These are phyloP conservation scores for Beris chalybata DNA, from an alignment of 2,888 invertebrate genomes.

Conservation along the genomic window DNA sequence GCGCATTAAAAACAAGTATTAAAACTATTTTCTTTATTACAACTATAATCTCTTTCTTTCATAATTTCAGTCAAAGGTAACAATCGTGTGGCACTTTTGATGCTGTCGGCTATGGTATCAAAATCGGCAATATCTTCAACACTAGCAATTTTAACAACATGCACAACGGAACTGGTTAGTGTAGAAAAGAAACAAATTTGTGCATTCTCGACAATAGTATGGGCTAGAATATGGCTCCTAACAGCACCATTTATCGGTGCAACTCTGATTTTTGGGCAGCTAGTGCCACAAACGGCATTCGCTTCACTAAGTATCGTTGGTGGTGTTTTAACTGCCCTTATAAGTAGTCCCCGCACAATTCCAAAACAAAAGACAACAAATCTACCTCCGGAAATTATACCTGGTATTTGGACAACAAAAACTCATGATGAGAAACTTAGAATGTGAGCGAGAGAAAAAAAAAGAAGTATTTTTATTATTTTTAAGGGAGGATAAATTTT, in stretches of 20 bases:
- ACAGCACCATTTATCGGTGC: slow-evolving; percentile 56
- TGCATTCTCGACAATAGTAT: slow-evolving; percentile 55
- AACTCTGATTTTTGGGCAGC: slow-evolving; percentile 52
- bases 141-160: slow-evolving; percentile 54
- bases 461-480: not conserved
- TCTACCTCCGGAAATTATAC: slow-evolving; percentile 55
- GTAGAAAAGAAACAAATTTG: slow-evolving; percentile 53
- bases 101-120: slow-evolving; percentile 56
- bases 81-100: slow-evolving; percentile 50
- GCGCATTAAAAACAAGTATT: no score
- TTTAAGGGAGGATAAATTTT: not conserved
- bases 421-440: slow-evolving; percentile 46
- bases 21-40: no score
- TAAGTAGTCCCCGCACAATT: slow-evolving; percentile 54
- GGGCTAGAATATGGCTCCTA: slow-evolving; percentile 56
- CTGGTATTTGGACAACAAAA: slow-evolving; percentile 56
- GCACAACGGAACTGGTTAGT: slow-evolving; percentile 55
- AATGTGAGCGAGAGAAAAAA: slow-evolving; percentile 17
- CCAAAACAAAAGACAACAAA: slow-evolving; percentile 48
- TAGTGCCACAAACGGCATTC: slow-evolving; percentile 53
- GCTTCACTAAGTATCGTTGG: slow-evolving; percentile 53
- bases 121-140: slow-evolving; percentile 56
- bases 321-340: slow-evolving; percentile 50
- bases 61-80: slow-evolving; percentile 47
- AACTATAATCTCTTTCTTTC: slow-evolving; percentile 1